Evolutionary conservation across 2,113 vertebrate species (phyloP).

Genomic region (Megaceryle maxima): DNA sequence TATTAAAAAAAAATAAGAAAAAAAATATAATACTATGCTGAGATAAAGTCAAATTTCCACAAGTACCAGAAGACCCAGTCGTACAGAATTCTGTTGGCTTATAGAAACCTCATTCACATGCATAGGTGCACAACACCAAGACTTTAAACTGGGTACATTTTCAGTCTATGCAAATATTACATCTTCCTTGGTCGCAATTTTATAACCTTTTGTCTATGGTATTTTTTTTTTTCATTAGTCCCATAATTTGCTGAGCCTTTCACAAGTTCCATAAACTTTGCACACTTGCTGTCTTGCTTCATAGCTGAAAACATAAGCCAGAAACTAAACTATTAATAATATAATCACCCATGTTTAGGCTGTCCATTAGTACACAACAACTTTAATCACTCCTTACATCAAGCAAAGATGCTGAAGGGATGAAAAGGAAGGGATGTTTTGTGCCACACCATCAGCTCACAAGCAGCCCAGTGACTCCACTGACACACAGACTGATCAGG

Average conservation of each 20-base stretch:
- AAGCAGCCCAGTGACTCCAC: background rate
- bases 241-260: background rate
- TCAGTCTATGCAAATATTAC: background rate
- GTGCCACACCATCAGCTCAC: background rate
- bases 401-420: background rate
- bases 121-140: background rate
- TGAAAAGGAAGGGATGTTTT: background rate
- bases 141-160: background rate
- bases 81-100: background rate
- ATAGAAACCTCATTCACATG: background rate
- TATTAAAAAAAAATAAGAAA: background rate
- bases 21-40: background rate
- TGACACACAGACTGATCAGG: background rate
- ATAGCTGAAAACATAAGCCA: background rate
- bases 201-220: background rate
- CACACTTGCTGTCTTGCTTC: background rate
- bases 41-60: background rate
- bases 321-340: background rate
- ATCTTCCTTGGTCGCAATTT: background rate
- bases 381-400: background rate
- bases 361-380: background rate
- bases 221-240: background rate
- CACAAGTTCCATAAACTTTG: background rate
- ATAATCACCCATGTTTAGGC: background rate
- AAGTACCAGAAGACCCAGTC: background rate